A percentile compares a stretch with the other conserved stretches of the same genome.
Conservation (phyloP, 1,140 invertebrate genomes). For the Chymomyza costata region DNA sequence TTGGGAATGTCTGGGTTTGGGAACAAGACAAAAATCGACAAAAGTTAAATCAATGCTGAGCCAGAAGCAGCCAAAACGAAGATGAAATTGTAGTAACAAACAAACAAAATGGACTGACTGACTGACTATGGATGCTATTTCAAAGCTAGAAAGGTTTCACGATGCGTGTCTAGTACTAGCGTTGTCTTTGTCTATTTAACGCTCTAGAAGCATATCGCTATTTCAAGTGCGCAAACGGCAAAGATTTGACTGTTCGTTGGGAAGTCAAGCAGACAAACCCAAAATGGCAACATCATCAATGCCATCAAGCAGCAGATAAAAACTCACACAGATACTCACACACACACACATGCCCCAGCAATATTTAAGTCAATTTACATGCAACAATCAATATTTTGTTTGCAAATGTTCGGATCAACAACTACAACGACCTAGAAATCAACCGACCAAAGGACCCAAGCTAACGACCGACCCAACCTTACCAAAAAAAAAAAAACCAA, state of each 20-base stretch:
- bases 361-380: conserved; percentile 57
- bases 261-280: conserved; percentile 19
- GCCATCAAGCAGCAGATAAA: conserved; percentile 42
- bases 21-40: conserved; percentile 40
- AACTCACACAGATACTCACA: conserved; percentile 6
- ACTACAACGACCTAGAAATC: background rate
- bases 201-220: too few species aligned
- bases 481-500: conserved; percentile 32
- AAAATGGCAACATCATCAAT: conserved; percentile 44
- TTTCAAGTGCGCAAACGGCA: too few species aligned
- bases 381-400: conserved; percentile 57
- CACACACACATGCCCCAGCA: conserved; percentile 18
- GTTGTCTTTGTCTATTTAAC: too few species aligned
- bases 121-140: too few species aligned
- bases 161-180: too few species aligned
- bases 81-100: too few species aligned
- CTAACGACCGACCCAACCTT: background rate
- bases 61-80: conserved; percentile 18
- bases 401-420: conserved; percentile 43
- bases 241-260: conserved; percentile 7
- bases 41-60: conserved; percentile 50
- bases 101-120: too few species aligned
- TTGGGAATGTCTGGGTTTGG: conserved; percentile 3
- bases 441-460: conserved; percentile 2
- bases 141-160: too few species aligned